These are phyloP conservation scores for Lophochroa leadbeateri DNA, from an alignment of 2,113 vertebrate genomes.

Conservation along the genomic window DNA sequence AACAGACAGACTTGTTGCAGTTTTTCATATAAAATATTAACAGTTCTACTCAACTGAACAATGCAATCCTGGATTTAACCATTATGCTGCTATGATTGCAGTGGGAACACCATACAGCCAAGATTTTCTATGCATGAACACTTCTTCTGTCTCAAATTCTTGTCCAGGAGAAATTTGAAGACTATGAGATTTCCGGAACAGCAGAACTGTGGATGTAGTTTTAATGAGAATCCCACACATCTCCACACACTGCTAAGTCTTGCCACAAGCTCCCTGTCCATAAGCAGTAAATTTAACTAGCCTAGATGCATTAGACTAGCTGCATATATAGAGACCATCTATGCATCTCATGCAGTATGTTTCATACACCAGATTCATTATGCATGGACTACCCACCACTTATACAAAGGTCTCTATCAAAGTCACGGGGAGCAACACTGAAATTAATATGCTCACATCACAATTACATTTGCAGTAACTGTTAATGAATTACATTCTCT, in stretches of 20 bases:
- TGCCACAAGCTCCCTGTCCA: background rate
- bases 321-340: accelerated
- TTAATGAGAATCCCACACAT: background rate
- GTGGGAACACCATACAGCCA: background rate
- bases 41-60: slow-evolving; percentile 5
- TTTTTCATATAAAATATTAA: slow-evolving; percentile 40
- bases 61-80: slow-evolving; percentile 38
- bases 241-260: background rate
- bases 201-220: background rate
- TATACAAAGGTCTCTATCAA: background rate
- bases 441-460: background rate
- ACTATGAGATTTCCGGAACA: background rate
- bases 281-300: background rate
- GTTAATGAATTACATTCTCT: background rate
- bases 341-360: accelerated
- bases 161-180: background rate
- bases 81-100: background rate
- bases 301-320: background rate
- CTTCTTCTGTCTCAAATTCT: background rate
- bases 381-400: background rate
- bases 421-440: background rate
- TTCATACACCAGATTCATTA: too few relatives aligned
- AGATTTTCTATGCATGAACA: background rate
- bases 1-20: slow-evolving; percentile 20
- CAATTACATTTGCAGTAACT: background rate